Base-by-base conservation (phyloP, 64 coral and sea anemone genomes). In the Montipora sp. region DNA sequence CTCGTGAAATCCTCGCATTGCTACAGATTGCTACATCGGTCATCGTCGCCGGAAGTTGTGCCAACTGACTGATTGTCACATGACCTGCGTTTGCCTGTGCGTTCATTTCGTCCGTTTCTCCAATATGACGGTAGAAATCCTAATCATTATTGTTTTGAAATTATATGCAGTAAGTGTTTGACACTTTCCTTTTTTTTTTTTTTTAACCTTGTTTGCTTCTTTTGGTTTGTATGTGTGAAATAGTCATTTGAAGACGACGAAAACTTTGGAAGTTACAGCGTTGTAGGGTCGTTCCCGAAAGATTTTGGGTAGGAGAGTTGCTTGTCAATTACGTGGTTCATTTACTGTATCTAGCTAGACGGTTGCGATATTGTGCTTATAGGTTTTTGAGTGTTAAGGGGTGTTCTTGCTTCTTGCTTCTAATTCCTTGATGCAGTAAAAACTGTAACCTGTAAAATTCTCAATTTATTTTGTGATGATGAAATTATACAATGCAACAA, bases 241-340 rank as follows among this genome's bases (percentile, higher is more conserved):
- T 14, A 99, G 98, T 99, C 98, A 8, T 96, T 51, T 21, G 98
- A 99, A 51, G 98, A 99, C 58, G 98, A 99, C 45, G 98, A 99
- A 43, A 93, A 99, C 79, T 99, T 99, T 81, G 98, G 98, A 44
- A 99, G 98, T 79, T 99, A 99, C 75, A 96, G 94, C 23, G 92
- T 99, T 7, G 98, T 99, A 7, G 98, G 98, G 22, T 99, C 98
- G 7, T 99, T 99, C 70, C 98, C 98, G 0, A 99, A 96, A 84
- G 98, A 99, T 79, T 99, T 99, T 65, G 94, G 94, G 98, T 99
- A 84, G 87, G 98, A 91, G 21, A 19, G 36, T 75, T 3, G 0
- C 0, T n/a, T 23, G 10, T 5, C 20, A 21, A 4, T 71, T 71
- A 7, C 21, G 20, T 71, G 16, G 20, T 71, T 71, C 18, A 19